Conservation (phyloP, 2,113 vertebrate species). For the Vulpes lagopus region DNA sequence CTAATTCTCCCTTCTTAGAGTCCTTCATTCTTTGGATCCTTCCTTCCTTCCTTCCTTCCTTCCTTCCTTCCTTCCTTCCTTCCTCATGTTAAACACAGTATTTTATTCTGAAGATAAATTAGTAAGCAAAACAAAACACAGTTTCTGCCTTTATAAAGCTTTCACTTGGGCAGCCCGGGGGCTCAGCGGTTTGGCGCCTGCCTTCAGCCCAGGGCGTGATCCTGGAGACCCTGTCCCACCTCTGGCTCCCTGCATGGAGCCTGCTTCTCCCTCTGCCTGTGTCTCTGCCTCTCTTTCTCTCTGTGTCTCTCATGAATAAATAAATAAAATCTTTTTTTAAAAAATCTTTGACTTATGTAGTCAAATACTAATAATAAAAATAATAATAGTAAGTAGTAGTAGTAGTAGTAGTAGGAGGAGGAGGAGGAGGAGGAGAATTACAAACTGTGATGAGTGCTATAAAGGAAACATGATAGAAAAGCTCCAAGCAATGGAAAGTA, state of each 20-base stretch:
- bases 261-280: too few relatives aligned
- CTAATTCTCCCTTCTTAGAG: not conserved
- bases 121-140: not conserved
- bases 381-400: not conserved
- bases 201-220: too few relatives aligned
- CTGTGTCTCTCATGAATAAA: too few relatives aligned
- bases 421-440: not conserved
- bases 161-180: not conserved
- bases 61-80: not conserved
- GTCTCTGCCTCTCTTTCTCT: too few relatives aligned
- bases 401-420: not conserved
- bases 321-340: too few relatives aligned
- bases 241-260: too few relatives aligned
- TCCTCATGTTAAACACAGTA: not conserved
- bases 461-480: not conserved
- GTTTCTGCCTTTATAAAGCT: not conserved
- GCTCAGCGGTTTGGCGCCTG: too few relatives aligned
- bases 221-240: too few relatives aligned
- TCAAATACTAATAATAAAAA: not conserved
- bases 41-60: not conserved
- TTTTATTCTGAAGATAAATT: slow-evolving; percentile 18
- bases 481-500: not conserved
- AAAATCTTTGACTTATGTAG: too few relatives aligned
- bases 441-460: not conserved
- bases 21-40: not conserved